Base-by-base conservation (phyloP, 1,140 invertebrate genomes). In the Ganaspis sp. region DNA sequence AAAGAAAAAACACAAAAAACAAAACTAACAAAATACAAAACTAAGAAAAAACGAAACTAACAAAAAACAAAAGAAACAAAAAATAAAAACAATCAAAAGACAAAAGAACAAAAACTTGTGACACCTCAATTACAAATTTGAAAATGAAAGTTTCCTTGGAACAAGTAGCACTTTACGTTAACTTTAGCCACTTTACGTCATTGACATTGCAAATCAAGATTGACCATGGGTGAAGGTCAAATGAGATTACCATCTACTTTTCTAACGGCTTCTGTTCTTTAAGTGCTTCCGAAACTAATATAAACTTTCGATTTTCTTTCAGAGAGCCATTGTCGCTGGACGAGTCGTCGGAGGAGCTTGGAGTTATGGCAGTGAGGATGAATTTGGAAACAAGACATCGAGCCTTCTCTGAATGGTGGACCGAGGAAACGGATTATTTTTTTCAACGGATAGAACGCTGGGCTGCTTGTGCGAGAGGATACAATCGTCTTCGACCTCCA, bases 371-470 rank as follows among this genome's bases (percentile, higher is more conserved):
- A 64, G 23, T 64, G 11, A 64, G 1, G 8, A 64, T 64, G 58
- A 64, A 64, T 64, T 34, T 70, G 37, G 69, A 19, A 70, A 42
- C 29, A 15, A 34, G 70, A 23, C 87, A 87, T 15, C 86, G 82
- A 70, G 81, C 82, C 6, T 76, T 90, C 12, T 85, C 84, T 0
- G 87, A 88, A 40, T 91, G 90, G 90, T 90, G 89, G 89, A 88
- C 34, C 70, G 85, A 90, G 45, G 89, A 91, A 75, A 88, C 87
- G 0, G 89, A 89, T 29, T 87, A 89, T 49, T 53, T 91, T 0
- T 82, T 90, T 5, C 90, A 90, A 69, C 84, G 87, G n/a, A 84
- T 91, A 40, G 89, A 91, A 54, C 79, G 86, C 58, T 91, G 89
- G 90, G 84, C 86, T 0, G 83, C 86, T 0, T 87, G 86, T 23